Base-by-base conservation (phyloP, 2,113 vertebrate species). In the Mixornis gularis region DNA sequence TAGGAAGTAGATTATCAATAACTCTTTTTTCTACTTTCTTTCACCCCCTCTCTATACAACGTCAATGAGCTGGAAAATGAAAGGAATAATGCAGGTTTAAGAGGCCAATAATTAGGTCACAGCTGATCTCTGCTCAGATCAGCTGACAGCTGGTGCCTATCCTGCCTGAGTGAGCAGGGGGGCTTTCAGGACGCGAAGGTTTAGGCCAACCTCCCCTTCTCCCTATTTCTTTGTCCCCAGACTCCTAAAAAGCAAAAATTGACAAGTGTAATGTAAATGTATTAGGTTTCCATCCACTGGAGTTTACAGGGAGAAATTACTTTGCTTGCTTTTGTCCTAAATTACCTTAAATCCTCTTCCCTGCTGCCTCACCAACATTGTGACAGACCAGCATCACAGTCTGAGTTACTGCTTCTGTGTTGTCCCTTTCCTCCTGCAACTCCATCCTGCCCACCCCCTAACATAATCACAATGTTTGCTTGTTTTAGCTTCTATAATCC, bases 11-110 rank as follows among this genome's bases (percentile, higher is more conserved):
- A 97, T 96, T 96, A 97, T 94, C 95, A 97, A 93, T 97, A 95
- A 97, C 89, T 94, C 91, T 96, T 95, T 90, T 94, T 95, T 93
- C 87, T 95, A 65, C 86, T 87, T 79, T 94, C 92, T 95, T 93
- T 93, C 71, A 88, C 78, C 53, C 78, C 92, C 64, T 88, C 91
- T 80, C 87, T 95, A 94, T 96, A 96, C 69, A 93, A 96, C 11
- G 16, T 89, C 97, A 98, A 96, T 97, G 97, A 97, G 94, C 96
- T 96, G 96, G 97, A 98, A 98, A 98, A 98, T 98, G 97, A 98
- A 98, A 97, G 97, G 87, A 96, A 97, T 97, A 97, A 96, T 96
- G 96, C 96, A 96, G 95, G 96, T 97, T 98, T 97, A 97, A 63
- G 93, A 97, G 96, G 95, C 94, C 97, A 97, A 96, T 97, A 98